phyloP scores from a whole-genome alignment of 2,888 invertebrate species.

The Cerastoderma edule region DNA sequence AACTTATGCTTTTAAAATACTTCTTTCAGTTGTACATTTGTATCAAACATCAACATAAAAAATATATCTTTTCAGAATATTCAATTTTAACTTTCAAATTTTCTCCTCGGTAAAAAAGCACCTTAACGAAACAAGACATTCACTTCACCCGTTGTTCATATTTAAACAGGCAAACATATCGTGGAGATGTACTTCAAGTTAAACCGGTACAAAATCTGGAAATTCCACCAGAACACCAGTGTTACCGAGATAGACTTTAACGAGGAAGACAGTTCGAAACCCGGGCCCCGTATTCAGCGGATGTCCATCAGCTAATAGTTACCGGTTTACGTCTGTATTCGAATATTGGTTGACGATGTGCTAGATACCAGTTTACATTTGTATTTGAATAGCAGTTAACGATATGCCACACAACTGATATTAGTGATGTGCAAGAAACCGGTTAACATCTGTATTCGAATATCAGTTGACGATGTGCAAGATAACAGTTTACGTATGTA shows the following conservation, averaged over 20 bases:
- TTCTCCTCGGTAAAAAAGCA: background rate
- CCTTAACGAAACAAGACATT: background rate
- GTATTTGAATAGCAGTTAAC: too few species aligned
- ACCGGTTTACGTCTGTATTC: too few species aligned
- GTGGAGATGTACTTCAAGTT: conserved; percentile 60
- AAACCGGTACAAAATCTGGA: conserved; percentile 62
- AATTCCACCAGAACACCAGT: conserved; percentile 56
- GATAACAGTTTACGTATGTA: too few species aligned
- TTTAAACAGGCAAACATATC: conserved; percentile 57
- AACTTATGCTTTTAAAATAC: background rate
- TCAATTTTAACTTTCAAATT: background rate
- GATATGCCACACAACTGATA: too few species aligned
- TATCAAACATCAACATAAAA: background rate
- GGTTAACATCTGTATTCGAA: too few species aligned
- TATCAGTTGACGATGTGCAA: too few species aligned
- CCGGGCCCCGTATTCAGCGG: conserved; percentile 6
- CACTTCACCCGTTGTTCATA: background rate
- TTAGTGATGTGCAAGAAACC: too few species aligned
- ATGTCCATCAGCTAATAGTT: conserved; percentile 19
- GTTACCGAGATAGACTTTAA: conserved; percentile 58
- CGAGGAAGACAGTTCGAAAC: conserved; percentile 24
- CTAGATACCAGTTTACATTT: too few species aligned
- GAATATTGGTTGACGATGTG: too few species aligned
- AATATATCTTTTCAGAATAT: background rate
- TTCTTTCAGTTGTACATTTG: background rate